Evolutionary conservation across 2,113 vertebrate species (phyloP).

Genomic region (Melanocharis versteri): DNA sequence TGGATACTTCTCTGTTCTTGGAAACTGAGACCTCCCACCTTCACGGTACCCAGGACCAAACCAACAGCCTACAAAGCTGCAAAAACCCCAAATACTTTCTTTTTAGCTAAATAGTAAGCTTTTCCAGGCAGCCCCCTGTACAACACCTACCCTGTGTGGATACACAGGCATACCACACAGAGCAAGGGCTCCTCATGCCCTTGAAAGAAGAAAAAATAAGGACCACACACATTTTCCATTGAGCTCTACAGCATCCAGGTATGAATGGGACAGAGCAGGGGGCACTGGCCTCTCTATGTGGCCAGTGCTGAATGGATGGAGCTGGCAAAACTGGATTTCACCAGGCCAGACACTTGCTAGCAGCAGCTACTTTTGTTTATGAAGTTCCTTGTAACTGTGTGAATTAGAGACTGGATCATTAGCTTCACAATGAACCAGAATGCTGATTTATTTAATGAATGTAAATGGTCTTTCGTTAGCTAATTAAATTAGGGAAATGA

Average conservation of each 20-base stretch:
- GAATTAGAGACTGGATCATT: conserved; percentile 54
- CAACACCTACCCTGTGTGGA: not conserved
- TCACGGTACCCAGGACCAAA: not conserved
- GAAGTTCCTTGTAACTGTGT: not conserved
- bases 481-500: conserved; percentile 65
- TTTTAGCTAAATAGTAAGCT: not conserved
- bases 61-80: not conserved
- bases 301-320: not conserved
- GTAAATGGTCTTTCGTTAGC: conserved; percentile 42
- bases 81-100: not conserved
- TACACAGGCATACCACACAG: not conserved
- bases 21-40: not conserved
- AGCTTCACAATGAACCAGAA: conserved; percentile 57
- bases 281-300: not conserved
- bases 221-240: not conserved
- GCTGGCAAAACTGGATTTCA: not conserved
- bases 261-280: not conserved
- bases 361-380: conserved; percentile 46
- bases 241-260: not conserved
- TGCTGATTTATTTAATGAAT: conserved; percentile 62
- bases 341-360: not conserved
- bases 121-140: not conserved
- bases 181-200: not conserved
- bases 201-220: not conserved
- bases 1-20: not conserved